phyloP scores from a whole-genome alignment of 2,113 vertebrate genomes.

The Rattus rattus region DNA sequence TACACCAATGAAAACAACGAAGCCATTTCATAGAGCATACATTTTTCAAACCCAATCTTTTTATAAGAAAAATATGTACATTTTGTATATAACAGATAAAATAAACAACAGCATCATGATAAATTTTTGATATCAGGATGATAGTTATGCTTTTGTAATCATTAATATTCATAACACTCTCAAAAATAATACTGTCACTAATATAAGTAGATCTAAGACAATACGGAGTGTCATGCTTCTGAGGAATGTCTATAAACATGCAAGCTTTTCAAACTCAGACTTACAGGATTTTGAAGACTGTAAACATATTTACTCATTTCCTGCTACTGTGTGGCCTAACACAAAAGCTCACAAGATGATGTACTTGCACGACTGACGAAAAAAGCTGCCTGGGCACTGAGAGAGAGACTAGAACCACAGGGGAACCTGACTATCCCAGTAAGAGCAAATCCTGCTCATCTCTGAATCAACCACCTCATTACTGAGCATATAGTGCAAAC shows the following conservation, averaged over 20 bases:
- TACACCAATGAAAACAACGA: neutral
- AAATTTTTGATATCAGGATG: neutral
- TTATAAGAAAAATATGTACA: neutral
- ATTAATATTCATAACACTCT: neutral
- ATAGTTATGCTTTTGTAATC: neutral
- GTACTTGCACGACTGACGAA: neutral
- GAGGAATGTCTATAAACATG: neutral
- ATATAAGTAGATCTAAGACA: neutral
- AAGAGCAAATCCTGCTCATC: neutral
- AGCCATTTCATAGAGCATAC: neutral
- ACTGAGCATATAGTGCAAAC: neutral
- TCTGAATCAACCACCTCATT: neutral
- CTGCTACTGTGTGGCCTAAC: neutral
- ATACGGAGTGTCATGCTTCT: neutral
- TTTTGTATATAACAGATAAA: neutral
- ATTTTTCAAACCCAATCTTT: neutral
- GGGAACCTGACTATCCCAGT: neutral
- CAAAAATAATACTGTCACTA: neutral
- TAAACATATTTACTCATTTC: neutral
- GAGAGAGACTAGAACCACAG: neutral
- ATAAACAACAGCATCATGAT: neutral
- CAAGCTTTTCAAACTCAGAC: neutral
- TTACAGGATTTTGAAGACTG: neutral
- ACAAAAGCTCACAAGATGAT: neutral
- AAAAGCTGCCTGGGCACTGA: neutral